phyloP scores from a whole-genome alignment of 2,888 invertebrate species.

The Laothoe populi region DNA sequence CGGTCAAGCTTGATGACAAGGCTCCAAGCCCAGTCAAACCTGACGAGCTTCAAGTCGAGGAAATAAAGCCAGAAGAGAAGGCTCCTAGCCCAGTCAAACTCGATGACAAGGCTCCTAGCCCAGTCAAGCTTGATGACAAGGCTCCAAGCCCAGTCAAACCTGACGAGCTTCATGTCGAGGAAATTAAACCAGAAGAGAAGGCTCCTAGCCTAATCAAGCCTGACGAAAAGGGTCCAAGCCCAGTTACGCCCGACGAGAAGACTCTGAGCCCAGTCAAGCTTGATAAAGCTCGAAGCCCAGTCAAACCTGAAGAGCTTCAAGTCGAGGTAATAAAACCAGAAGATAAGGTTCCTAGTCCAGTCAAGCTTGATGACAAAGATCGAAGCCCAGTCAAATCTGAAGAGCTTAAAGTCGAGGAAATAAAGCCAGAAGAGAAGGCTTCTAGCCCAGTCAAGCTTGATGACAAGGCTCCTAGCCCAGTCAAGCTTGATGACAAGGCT shows the following conservation, averaged over 20 bases:
- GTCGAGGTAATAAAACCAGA: slow-evolving; percentile 21
- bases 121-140: slow-evolving; percentile 29
- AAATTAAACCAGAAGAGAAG: not conserved
- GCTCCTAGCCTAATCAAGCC: not conserved
- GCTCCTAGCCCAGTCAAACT: not conserved
- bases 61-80: too few relatives aligned
- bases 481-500: slow-evolving; percentile 18
- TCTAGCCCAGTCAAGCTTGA: slow-evolving; percentile 26
- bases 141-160: slow-evolving; percentile 25
- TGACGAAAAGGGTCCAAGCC: slow-evolving; percentile 30
- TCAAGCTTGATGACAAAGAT: not conserved
- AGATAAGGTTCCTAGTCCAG: slow-evolving; percentile 4
- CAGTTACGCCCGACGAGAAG: too few relatives aligned
- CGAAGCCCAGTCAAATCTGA: slow-evolving; percentile 30
- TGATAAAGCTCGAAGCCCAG: too few relatives aligned
- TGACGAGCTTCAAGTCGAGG: not conserved
- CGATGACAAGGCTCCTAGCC: slow-evolving; percentile 22
- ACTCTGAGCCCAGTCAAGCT: too few relatives aligned
- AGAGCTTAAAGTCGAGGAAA: too few relatives aligned
- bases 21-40: slow-evolving; percentile 15
- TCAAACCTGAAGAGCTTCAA: slow-evolving; percentile 20
- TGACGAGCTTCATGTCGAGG: slow-evolving; percentile 5
- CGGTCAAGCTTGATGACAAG: slow-evolving; percentile 13
- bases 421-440: too few relatives aligned
- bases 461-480: slow-evolving; percentile 27